Conservation (phyloP, 2,888 invertebrate species). For the Oligia latruncula region DNA sequence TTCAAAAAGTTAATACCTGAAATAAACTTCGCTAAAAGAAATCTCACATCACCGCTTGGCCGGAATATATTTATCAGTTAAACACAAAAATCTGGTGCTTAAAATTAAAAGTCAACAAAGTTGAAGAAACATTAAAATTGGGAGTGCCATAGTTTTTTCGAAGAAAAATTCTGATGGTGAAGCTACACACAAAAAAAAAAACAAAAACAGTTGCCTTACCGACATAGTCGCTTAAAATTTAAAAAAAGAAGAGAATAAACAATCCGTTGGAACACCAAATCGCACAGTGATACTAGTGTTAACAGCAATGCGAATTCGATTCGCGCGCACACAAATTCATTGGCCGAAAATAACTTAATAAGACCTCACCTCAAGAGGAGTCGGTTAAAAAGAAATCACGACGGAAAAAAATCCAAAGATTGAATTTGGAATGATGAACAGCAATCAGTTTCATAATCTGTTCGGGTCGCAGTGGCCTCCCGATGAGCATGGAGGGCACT, state of each 20-base stretch:
- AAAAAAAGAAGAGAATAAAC: slow-evolving; percentile 69
- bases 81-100: slow-evolving; percentile 74
- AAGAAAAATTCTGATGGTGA: slow-evolving; percentile 82
- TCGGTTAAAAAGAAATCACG: slow-evolving; percentile 45
- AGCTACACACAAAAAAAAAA: slow-evolving; percentile 58
- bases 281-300: slow-evolving; percentile 81
- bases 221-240: slow-evolving; percentile 82
- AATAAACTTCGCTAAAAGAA: slow-evolving; percentile 87
- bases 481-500: slow-evolving; percentile 87
- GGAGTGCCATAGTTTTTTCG: slow-evolving; percentile 85
- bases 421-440: slow-evolving; percentile 82
- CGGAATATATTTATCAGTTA: slow-evolving; percentile 88
- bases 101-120: slow-evolving; percentile 79
- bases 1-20: slow-evolving; percentile 89
- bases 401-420: slow-evolving; percentile 67
- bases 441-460: slow-evolving; percentile 87
- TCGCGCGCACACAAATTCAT: slow-evolving; percentile 76
- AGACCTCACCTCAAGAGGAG: slow-evolving; percentile 34
- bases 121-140: slow-evolving; percentile 76
- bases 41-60: slow-evolving; percentile 85
- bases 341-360: slow-evolving; percentile 83
- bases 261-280: slow-evolving; percentile 69
- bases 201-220: slow-evolving; percentile 84
- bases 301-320: slow-evolving; percentile 86
- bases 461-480: slow-evolving; percentile 90